These are phyloP conservation scores for Rhodophaea formosa DNA, from an alignment of 2,888 invertebrate species.

Conservation along the genomic window DNA sequence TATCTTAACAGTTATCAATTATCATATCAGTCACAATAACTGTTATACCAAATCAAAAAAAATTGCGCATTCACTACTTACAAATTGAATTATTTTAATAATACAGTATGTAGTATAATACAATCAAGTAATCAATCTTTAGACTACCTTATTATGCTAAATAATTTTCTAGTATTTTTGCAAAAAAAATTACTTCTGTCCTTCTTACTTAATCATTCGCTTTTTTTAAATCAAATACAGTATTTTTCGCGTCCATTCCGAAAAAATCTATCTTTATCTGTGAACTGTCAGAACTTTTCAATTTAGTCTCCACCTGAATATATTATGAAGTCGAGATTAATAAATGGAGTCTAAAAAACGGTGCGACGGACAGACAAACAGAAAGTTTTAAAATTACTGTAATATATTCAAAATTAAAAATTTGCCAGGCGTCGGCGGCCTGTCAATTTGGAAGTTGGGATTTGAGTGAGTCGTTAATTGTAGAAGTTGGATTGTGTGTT, in stretches of 20 bases:
- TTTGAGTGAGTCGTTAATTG: conserved; percentile 17
- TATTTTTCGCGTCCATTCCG: conserved; percentile 32
- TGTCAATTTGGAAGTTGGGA: conserved; percentile 39
- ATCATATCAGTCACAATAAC: too few species aligned
- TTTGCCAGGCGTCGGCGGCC: conserved; percentile 29
- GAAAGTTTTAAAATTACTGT: conserved; percentile 56
- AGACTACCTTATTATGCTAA: too few species aligned
- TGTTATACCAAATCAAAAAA: too few species aligned
- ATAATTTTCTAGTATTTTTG: too few species aligned
- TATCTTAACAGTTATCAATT: too few species aligned
- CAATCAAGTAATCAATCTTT: too few species aligned
- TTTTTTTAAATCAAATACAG: too few species aligned
- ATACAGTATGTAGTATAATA: too few species aligned
- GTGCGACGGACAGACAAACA: conserved; percentile 45
- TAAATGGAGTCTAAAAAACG: conserved; percentile 39
- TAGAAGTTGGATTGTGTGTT: neutral
- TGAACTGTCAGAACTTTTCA: conserved; percentile 46
- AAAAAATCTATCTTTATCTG: conserved; percentile 40
- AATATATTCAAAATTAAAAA: conserved; percentile 59
- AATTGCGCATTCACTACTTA: too few species aligned
- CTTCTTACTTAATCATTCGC: too few species aligned
- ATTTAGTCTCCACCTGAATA: conserved; percentile 43
- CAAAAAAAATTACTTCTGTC: too few species aligned
- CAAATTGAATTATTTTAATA: too few species aligned
- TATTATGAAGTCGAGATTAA: conserved; percentile 52